phyloP scores from a whole-genome alignment of 2,797 vertebrate species.

The Falco naumanni region DNA sequence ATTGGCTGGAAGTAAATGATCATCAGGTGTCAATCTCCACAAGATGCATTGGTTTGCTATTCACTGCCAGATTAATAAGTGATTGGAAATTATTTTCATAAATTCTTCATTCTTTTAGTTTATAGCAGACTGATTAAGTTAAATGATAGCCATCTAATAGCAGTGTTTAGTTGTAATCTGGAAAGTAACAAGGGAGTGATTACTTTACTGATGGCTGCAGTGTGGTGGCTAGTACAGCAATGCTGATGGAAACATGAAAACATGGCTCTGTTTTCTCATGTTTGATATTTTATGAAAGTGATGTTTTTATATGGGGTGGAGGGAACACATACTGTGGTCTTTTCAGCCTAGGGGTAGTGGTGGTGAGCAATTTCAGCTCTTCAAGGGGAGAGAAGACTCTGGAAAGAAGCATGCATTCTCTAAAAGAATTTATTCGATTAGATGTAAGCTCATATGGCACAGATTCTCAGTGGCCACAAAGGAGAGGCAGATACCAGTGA shows the following conservation, averaged over 20 bases:
- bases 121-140: constrained; percentile 18
- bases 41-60: constrained; percentile 48
- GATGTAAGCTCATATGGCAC: background rate
- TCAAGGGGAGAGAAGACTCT: background rate
- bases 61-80: constrained; percentile 46
- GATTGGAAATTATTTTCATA: constrained; percentile 42
- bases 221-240: background rate
- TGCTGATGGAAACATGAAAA: background rate
- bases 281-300: background rate
- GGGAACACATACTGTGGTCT: background rate
- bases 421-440: background rate
- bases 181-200: background rate
- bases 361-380: background rate
- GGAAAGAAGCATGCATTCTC: background rate
- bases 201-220: background rate
- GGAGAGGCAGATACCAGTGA: background rate
- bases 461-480: background rate
- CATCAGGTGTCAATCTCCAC: constrained; percentile 53
- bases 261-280: background rate
- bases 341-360: background rate
- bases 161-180: background rate
- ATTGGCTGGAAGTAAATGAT: constrained; percentile 73
- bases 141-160: background rate
- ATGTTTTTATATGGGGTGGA: rapidly evolving
- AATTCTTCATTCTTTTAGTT: constrained; percentile 49